phyloP scores from a whole-genome alignment of 1,140 invertebrate species.

The Stratiolaelaps scimitus region DNA sequence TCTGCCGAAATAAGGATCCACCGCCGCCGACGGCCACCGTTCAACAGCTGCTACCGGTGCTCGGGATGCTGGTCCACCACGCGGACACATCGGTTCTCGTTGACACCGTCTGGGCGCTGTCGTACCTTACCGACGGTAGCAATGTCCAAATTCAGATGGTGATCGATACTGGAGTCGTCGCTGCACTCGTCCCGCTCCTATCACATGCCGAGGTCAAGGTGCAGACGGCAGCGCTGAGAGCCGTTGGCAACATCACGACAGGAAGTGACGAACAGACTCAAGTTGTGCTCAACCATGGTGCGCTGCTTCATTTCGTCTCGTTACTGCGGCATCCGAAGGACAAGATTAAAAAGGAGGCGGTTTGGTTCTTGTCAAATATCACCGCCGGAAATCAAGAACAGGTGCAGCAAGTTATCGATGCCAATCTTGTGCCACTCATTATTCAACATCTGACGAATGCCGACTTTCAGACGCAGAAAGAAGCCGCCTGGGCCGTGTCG shows the following conservation, averaged over 20 bases:
- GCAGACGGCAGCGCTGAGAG: conserved; percentile 83
- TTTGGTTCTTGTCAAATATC: conserved; percentile 98
- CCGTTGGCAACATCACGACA: conserved; percentile 97
- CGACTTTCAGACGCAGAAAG: conserved; percentile 98
- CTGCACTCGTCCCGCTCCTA: conserved; percentile 80
- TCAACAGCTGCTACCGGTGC: conserved; percentile 60
- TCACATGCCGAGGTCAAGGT: conserved; percentile 92
- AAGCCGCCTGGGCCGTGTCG: conserved; percentile 96
- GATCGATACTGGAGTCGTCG: conserved; percentile 87
- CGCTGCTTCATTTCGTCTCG: conserved; percentile 75
- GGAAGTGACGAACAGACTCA: conserved; percentile 98
- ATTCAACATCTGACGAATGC: conserved; percentile 80
- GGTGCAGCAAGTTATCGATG: conserved; percentile 93
- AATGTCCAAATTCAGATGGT: conserved; percentile 97
- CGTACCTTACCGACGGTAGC: conserved; percentile 94
- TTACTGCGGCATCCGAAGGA: conserved; percentile 77
- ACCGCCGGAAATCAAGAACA: conserved; percentile 94
- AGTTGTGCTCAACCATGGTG: conserved; percentile 78
- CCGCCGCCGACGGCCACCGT: conserved; percentile 62
- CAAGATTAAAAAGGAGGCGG: conserved; percentile 74
- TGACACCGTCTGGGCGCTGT: conserved; percentile 97
- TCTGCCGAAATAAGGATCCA: conserved; percentile 83
- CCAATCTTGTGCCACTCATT: conserved; percentile 79
- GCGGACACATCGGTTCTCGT: conserved; percentile 89
- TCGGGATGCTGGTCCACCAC: conserved; percentile 74